Evolutionary conservation across 2,113 vertebrate genomes (phyloP).

Genomic region (Heterotis niloticus): DNA sequence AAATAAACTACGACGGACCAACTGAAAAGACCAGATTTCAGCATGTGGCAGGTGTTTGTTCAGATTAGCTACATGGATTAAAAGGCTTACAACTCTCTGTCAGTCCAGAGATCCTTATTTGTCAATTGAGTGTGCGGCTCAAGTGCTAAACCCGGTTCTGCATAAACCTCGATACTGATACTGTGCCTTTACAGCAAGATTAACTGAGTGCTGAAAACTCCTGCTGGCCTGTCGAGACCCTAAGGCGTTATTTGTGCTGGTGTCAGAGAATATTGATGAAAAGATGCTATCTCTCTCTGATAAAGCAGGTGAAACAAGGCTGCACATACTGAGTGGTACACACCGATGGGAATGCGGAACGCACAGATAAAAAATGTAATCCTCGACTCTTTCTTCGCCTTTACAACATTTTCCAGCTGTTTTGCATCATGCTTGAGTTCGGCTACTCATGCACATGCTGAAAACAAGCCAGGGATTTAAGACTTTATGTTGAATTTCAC

Average conservation of each 20-base stretch:
- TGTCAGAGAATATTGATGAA: background rate
- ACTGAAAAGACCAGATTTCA: background rate
- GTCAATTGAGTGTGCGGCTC: background rate
- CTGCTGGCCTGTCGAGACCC: background rate
- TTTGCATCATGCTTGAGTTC: background rate
- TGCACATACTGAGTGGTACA: background rate
- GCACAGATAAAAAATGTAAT: too few species aligned
- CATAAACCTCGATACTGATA: background rate
- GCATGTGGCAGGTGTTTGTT: background rate
- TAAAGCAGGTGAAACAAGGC: background rate
- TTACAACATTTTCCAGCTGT: background rate
- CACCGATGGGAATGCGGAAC: background rate
- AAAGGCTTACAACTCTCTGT: background rate
- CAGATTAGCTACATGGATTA: background rate
- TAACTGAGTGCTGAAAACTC: background rate
- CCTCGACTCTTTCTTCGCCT: too few species aligned
- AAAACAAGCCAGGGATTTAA: background rate
- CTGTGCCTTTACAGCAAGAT: background rate
- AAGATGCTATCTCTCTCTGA: background rate
- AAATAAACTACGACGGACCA: background rate
- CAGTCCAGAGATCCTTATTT: background rate
- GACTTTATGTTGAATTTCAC: conserved; percentile 1
- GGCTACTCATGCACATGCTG: background rate
- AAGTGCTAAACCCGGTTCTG: background rate
- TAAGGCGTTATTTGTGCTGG: background rate